Evolutionary conservation across 2,113 vertebrate genomes (phyloP).

Genomic region (Perccottus glenii): DNA sequence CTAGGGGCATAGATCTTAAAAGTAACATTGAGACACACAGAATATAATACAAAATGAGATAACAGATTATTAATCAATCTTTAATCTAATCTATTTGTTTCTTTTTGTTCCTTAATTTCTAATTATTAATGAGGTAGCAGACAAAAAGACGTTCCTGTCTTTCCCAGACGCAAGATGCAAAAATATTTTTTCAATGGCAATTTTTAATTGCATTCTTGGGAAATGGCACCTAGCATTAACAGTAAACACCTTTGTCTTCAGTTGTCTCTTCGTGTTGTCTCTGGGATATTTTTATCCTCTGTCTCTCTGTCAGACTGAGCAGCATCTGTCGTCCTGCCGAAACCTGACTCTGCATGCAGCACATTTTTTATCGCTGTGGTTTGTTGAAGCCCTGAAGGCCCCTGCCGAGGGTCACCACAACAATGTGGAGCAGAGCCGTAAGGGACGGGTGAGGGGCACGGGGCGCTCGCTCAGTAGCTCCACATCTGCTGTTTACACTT

Average conservation of each 20-base stretch:
- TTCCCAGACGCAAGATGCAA: no score
- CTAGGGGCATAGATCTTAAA: no score
- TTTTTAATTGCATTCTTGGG: no score
- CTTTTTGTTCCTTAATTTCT: no score
- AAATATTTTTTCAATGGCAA: no score
- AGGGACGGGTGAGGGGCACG: conserved; percentile 14
- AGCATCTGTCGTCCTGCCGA: conserved; percentile 62
- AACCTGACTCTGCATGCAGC: conserved; percentile 45
- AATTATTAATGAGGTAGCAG: no score
- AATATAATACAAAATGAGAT: no score
- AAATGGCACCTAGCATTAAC: not conserved
- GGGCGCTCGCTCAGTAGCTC: not conserved
- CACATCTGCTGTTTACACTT: conserved; percentile 32
- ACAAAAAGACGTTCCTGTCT: no score
- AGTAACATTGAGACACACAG: no score
- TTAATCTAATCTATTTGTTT: no score
- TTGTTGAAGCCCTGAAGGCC: conserved; percentile 28
- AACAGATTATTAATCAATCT: no score
- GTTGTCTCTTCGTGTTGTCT: not conserved
- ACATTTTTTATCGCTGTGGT: conserved; percentile 19
- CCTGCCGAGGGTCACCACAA: conserved; percentile 48
- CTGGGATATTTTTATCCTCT: not conserved
- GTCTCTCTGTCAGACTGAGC: not conserved
- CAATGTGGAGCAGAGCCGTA: conserved; percentile 15
- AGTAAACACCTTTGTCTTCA: not conserved